Evolutionary conservation across 2,113 vertebrate genomes (phyloP).

Genomic region (Nerophis ophidion): DNA sequence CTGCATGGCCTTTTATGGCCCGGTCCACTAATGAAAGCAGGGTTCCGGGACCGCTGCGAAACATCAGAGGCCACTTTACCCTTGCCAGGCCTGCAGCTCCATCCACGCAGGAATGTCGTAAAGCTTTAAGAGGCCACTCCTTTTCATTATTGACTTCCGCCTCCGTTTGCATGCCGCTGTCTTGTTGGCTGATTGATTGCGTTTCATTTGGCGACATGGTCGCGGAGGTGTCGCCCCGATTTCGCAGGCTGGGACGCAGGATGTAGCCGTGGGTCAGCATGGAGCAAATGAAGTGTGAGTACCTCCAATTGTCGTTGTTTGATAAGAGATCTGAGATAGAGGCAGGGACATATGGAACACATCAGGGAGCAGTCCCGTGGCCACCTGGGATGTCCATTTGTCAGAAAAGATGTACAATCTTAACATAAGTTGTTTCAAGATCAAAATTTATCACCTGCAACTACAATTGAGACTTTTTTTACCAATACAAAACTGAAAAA

Average conservation of each 20-base stretch:
- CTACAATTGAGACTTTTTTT: too few species aligned
- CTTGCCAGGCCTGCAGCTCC: constrained; percentile 76
- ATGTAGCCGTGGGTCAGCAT: constrained; percentile 20
- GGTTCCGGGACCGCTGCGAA: constrained; percentile 78
- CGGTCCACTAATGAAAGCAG: constrained; percentile 81
- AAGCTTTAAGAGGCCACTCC: constrained; percentile 84
- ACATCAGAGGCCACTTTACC: constrained; percentile 84
- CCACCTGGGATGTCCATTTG: constrained; percentile 48
- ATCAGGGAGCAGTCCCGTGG: constrained; percentile 52
- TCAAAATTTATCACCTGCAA: too few species aligned
- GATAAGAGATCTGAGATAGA: constrained; percentile 29
- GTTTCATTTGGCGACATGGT: constrained; percentile 74
- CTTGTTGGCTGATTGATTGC: constrained; percentile 72
- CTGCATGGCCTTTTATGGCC: constrained; percentile 80
- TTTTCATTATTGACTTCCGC: constrained; percentile 83
- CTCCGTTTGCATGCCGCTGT: constrained; percentile 19
- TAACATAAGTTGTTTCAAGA: not conserved
- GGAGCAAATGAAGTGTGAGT: constrained; percentile 43
- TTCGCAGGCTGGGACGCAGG: constrained; percentile 10
- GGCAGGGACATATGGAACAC: constrained; percentile 52
- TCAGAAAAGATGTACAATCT: constrained; percentile 42
- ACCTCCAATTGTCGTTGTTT: constrained; percentile 11
- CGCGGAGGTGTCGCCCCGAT: constrained; percentile 27
- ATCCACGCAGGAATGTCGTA: constrained; percentile 86
- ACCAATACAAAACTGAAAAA: too few species aligned